phyloP scores from a whole-genome alignment of 2,113 vertebrate species.

The Heptranchias perlo region DNA sequence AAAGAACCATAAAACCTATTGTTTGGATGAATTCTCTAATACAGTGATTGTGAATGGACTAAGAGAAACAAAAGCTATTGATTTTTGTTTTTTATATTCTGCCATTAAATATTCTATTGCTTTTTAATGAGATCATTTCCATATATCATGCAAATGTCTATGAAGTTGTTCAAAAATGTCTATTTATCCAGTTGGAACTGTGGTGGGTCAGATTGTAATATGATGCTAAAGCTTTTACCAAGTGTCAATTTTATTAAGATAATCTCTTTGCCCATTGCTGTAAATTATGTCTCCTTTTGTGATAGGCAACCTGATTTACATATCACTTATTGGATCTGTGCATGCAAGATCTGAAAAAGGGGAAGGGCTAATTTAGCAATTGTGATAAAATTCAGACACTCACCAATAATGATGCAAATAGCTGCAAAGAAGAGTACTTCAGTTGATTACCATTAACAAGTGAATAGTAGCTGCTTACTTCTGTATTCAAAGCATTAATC shows the following conservation, averaged over 20 bases:
- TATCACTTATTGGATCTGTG: background rate
- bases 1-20: no score
- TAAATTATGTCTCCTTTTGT: conserved; percentile 18
- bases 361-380: conserved; percentile 1
- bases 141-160: background rate
- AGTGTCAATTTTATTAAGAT: background rate
- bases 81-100: background rate
- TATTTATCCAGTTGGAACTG: background rate
- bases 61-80: background rate
- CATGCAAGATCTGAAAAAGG: background rate
- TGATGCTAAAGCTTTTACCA: background rate
- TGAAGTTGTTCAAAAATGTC: background rate
- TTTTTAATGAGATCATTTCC: background rate
- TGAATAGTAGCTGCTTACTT: conserved; percentile 15
- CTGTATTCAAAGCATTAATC: background rate
- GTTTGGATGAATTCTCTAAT: background rate
- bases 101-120: background rate
- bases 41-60: background rate
- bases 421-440: background rate
- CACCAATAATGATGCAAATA: background rate
- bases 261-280: conserved; percentile 9
- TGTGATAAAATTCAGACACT: conserved; percentile 5
- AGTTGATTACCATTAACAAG: conserved; percentile 32
- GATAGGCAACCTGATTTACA: background rate
- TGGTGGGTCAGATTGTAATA: background rate